Base-by-base conservation (phyloP, 2,797 vertebrate species). In the Atherinosoma microstoma region DNA sequence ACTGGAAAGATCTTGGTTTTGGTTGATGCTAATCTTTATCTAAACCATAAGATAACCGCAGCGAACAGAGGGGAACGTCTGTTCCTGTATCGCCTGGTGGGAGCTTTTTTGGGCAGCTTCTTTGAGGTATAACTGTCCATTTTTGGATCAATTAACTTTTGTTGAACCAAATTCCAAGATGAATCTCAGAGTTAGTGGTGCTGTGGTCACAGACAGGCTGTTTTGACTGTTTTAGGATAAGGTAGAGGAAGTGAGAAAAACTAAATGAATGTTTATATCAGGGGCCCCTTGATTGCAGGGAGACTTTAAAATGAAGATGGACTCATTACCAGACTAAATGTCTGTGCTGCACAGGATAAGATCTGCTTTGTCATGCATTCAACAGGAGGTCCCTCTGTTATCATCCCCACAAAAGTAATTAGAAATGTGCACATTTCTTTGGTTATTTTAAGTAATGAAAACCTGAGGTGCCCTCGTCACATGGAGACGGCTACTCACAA, bases 221-320 rank as follows among this genome's bases (percentile, higher is more conserved):
- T 85, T 92, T 79, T 83, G 75, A 86, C 78, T 64, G 77, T 84
- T 82, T 89, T 67, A 67, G 74, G 67, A 80, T 77, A 67, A 80
- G 65, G 22, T 78, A 74, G 72, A 85, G 83, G 73, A 85, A 85
- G 90, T 82, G 66, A 87, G 75, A 78, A 89, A 84, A 82, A 77
- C 24, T 8, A 85, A 92, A 91, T 87, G 1, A 82, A 83, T 90
- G 89, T 91, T 92, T 90, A 92, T 77, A 66, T 60, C 73, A 68
- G 79, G 73, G 77, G 73, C 79, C 70, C 56, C 67, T 80, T 89
- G 79, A 92, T 88, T 89, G 83, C 82, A 83, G 82, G 84, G 82
- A 83, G 85, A 78, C 71, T 85, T 84, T 83, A 76, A 80, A 84
- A 72, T 80, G 86, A 76, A 92, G 75, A 89, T 85, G 70, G 82